Evolutionary conservation across 2,888 invertebrate species (phyloP), one percentile per base, ranked within the genome.

Genomic region (Drosophila aldrichi): DNA sequence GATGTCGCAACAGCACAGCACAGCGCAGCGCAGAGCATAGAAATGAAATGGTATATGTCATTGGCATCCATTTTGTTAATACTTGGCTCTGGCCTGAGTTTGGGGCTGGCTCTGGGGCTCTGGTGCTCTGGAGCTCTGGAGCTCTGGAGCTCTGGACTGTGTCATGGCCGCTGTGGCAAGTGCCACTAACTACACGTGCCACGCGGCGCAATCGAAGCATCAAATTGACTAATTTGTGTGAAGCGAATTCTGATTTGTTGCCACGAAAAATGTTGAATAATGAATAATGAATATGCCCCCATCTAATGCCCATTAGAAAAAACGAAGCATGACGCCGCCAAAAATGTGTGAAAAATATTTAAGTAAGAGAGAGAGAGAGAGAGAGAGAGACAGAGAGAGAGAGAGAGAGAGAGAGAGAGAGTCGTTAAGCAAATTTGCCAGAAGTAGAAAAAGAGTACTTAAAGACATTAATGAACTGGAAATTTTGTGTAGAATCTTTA

Each of bases 231-330:
- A 77, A 77, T 80, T 77, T 80, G 77, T 67, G 71, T 68, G 85
- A 32, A 82, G 55, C 79, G 66, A 84, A 88, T 81, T 71, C 57
- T 52, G 79, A 79, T 88, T 88, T 76, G 65, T 64, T 65, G 60
- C 58, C 61, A 16, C 41, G 14, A 40, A 54, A 46, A 78, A 60
- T 20, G 40, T 51, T 63, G 60, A 60, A 62, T 54, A 63, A 74
- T 74, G 43, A 62, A 73, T 65, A 67, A 60, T 67, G 67, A 51
- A 41, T 65, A 94, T 94, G 58, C 95, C 83, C 83, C 77, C 96
- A 36, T 5, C 52, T 7, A 52, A 36, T 22, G 10, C 36, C 36
- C 36, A 52, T 52, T 52, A 52, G 16, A 34, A 46, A 32, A 25
- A 55, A 40, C 16, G 12, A 14, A 14, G 20, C n/a, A 20, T 64